Evolutionary conservation across 1,140 invertebrate genomes (phyloP).

Genomic region (Eueides isabella): DNA sequence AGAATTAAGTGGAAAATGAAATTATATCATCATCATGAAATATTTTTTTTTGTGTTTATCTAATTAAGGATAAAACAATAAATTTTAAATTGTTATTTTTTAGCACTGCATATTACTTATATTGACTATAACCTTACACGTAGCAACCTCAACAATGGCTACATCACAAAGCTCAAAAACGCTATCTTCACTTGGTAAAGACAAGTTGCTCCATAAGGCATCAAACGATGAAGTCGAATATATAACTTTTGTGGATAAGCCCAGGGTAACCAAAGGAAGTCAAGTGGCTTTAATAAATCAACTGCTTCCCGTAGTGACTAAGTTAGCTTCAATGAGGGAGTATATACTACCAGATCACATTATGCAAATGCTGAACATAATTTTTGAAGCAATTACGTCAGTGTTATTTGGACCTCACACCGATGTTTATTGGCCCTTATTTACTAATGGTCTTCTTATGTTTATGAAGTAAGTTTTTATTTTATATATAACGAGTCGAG

Average conservation of each 20-base stretch:
- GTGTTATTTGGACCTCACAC: slow-evolving; percentile 28
- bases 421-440: slow-evolving; percentile 21
- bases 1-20: no score
- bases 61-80: no score
- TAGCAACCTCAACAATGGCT: not conserved
- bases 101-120: not conserved
- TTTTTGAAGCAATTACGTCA: slow-evolving; percentile 16
- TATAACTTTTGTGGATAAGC: not conserved
- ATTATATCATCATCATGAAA: no score
- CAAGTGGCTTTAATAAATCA: slow-evolving; percentile 2
- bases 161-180: not conserved
- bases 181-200: not conserved
- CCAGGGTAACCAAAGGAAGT: not conserved
- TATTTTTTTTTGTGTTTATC: no score
- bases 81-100: not conserved
- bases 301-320: not conserved
- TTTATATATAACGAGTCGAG: no score
- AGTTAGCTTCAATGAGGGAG: not conserved
- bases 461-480: slow-evolving; percentile 24
- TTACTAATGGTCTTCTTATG: slow-evolving; percentile 13
- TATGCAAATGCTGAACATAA: not conserved
- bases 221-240: not conserved
- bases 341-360: not conserved
- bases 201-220: not conserved
- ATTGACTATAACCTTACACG: not conserved